Base-by-base conservation (phyloP, 1,140 invertebrate genomes). In the Temnothorax longispinosus region DNA sequence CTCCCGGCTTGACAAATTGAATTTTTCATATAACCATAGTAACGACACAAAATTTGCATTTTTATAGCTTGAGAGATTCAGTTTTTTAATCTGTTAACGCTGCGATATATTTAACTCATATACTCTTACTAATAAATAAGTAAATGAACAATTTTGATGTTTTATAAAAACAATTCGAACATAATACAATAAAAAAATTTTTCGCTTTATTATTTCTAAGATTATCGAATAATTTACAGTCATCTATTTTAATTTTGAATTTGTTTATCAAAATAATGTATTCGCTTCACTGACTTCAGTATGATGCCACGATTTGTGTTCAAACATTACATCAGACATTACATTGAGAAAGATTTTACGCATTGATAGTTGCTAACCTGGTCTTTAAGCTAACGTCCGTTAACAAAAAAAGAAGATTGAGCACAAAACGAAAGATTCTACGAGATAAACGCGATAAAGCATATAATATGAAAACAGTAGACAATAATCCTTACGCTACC, bases 381-480 rank as follows among this genome's bases (percentile, higher is more conserved):
- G 15, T 72, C 67, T 60, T 54, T 15, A 32, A 58, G 18, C 27
- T 13, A 38, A 35, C 67, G 18, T 58, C 5, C 6, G 6, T 44
- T 58, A 10, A 41, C 18, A 52, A 52, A 80, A 27, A 78, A 27
- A 27, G 32, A 65, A n/a, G 15, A 54, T 38, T 1, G 27, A 50
- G 56, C 4, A 82, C 13, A 74, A 82, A 82, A 82, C 56, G 54
- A 8, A 58, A 8, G 5, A 87, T 64, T 52, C 15, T 72, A 60
- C 50, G 41, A 90, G 89, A 90, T 90, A 54, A 18, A 87, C 72
- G 85, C 77, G 89, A 89, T 87, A 90, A 90, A 89, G 72, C 85
- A 74, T 75, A 32, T 44, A 71, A 84, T 64, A 58, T 62, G 52
- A 76, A 54, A 18, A 75, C 54, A 60, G 64, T 67, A 50, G 54